Evolutionary conservation across 2,797 vertebrate genomes (phyloP).

Genomic region (Enteromius argenteus): DNA sequence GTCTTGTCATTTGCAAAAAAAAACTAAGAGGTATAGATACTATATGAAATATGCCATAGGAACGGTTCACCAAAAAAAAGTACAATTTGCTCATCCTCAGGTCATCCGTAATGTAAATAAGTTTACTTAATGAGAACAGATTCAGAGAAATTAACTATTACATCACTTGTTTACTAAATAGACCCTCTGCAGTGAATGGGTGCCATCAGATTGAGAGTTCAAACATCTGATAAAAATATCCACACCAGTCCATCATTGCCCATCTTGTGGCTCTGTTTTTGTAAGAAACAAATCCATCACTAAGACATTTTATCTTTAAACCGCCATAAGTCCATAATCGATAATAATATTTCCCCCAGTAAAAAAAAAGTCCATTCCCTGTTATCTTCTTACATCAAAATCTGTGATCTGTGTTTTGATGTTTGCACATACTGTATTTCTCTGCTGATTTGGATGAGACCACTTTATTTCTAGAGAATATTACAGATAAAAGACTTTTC

Average conservation of each 20-base stretch:
- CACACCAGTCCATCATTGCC: neutral
- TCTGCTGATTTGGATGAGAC: neutral
- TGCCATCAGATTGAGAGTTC: neutral
- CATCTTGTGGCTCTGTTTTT: neutral
- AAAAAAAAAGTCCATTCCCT: neutral
- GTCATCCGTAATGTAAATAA: neutral
- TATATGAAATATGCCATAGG: neutral
- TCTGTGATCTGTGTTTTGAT: neutral
- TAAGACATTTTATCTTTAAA: neutral
- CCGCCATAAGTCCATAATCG: neutral
- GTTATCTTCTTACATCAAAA: neutral
- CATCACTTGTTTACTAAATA: neutral
- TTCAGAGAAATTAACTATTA: neutral
- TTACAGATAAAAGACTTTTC: neutral
- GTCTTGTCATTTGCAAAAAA: slow-evolving; percentile 4
- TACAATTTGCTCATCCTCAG: neutral
- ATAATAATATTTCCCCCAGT: neutral
- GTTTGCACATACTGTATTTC: neutral
- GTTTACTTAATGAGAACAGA: neutral
- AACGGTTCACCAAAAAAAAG: neutral
- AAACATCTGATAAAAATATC: neutral
- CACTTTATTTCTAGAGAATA: neutral
- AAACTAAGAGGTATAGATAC: neutral
- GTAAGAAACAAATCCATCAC: neutral
- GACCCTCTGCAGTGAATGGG: neutral